Conservation (phyloP, 1,140 invertebrate genomes). For the Tetragnatha versicolor region DNA sequence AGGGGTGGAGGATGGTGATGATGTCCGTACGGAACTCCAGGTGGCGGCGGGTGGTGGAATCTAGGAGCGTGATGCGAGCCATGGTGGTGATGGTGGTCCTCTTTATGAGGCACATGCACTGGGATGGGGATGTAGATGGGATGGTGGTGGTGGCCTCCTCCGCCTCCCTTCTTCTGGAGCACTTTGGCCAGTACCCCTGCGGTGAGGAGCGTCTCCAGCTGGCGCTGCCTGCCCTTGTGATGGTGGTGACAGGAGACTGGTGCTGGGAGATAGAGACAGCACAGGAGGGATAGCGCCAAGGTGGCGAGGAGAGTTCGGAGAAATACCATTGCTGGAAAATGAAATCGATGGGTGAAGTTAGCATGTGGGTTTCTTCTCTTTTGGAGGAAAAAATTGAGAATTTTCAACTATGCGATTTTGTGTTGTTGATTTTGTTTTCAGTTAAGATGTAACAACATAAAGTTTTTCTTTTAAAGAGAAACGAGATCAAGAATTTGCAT, state of each 20-base stretch:
- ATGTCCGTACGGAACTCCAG: background rate
- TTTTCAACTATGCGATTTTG: too few relatives aligned
- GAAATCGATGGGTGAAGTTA: too few relatives aligned
- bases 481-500: too few relatives aligned
- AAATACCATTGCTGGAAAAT: too few relatives aligned
- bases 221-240: background rate
- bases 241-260: background rate
- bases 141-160: conserved; percentile 4
- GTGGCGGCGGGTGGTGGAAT: background rate
- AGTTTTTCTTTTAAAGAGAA: too few relatives aligned
- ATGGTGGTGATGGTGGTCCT: conserved; percentile 24
- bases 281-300: too few relatives aligned
- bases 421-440: too few relatives aligned
- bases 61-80: background rate
- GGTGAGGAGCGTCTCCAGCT: conserved; percentile 14
- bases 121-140: conserved; percentile 32
- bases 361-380: too few relatives aligned
- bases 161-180: conserved; percentile 23
- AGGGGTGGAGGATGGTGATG: too few relatives aligned
- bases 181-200: conserved; percentile 38
- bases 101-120: background rate
- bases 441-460: too few relatives aligned
- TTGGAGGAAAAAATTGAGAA: too few relatives aligned
- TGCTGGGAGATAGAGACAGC: background rate
- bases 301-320: too few relatives aligned